Conservation (phyloP, 1,140 invertebrate genomes). For the Hormaphis cornu region DNA sequence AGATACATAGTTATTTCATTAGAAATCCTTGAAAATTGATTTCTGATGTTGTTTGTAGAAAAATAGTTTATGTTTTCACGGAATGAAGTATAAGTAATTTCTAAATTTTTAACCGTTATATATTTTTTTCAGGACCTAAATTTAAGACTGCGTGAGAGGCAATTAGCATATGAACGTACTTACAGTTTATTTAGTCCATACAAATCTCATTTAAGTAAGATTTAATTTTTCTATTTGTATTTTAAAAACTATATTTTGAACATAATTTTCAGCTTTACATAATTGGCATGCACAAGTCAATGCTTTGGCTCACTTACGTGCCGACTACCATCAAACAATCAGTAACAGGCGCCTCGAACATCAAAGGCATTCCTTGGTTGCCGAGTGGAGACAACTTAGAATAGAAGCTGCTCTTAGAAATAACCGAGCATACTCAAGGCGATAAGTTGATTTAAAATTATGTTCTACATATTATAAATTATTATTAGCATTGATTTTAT, state of each 20-base stretch:
- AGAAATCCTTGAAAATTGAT: too few species aligned
- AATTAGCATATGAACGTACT: constrained; percentile 12
- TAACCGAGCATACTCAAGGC: not conserved
- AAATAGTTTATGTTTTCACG: too few species aligned
- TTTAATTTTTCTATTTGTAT: not conserved
- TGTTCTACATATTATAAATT: too few species aligned
- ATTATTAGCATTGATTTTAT: too few species aligned
- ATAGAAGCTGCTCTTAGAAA: constrained; percentile 7
- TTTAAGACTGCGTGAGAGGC: not conserved
- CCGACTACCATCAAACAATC: constrained; percentile 12
- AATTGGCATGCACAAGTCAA: constrained; percentile 13
- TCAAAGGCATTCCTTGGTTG: constrained; percentile 17
- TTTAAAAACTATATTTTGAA: not conserved
- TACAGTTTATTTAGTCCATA: constrained; percentile 9
- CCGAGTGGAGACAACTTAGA: constrained; percentile 17
- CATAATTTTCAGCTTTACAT: not conserved
- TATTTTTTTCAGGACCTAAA: constrained; percentile 5
- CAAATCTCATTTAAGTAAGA: constrained; percentile 16
- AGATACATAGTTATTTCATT: too few species aligned
- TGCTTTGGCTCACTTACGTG: constrained; percentile 6
- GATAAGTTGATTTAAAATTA: too few species aligned
- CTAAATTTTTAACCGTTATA: too few species aligned
- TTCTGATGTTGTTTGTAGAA: too few species aligned
- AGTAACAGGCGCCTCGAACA: constrained; percentile 2
- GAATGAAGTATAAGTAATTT: too few species aligned